Evolutionary conservation across 2,888 invertebrate species (phyloP), one percentile per base, ranked within the genome.

Genomic region (Meandrusa payeni): DNA sequence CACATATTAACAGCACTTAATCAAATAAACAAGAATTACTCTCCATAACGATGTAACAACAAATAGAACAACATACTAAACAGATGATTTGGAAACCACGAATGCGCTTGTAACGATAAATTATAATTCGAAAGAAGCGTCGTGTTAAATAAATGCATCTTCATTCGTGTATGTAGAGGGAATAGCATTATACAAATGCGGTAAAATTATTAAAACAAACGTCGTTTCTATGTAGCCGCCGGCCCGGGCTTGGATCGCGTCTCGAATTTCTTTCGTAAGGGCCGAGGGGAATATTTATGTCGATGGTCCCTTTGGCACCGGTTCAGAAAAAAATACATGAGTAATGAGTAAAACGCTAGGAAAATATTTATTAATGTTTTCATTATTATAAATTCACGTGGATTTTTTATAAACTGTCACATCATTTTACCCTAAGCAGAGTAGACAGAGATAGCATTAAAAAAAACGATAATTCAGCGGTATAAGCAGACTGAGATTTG

Each of bases 1-100:
- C 46, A 41, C 50, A 55, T 65, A 64, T 65, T 69, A 58, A 62
- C 48, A 49, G 46, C 46, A 52, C 42, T 22, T 34, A 40, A 36
- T 11, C 22, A 26, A 31, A 40, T 13, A 19, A 24, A 19, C 34
- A 29, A 41, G 34, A 34, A 38, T 34, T 36, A 37, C 29, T 36
- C 19, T 37, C 17, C 31, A 32, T 39, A 31, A 36, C n/a, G n/a
- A 28, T 24, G 15, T 11, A 22, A 33, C 17, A 38, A 24, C 15
- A 11, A 31, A 12, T 24, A 15, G 9, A 19, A 38, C 9, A 26
- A 5, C 12, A 9, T 2, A 9, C 0, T 37, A 31, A 31, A 37
- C 13, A 38, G 20, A 32, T 15, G 15, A 32, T 32, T 34, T 27
- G 1, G 32, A 42, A 13, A 36, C 23, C 11, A 2, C 22, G 11